Conservation (phyloP, 2,797 vertebrate species). For the Gymnopithys bicolor region DNA sequence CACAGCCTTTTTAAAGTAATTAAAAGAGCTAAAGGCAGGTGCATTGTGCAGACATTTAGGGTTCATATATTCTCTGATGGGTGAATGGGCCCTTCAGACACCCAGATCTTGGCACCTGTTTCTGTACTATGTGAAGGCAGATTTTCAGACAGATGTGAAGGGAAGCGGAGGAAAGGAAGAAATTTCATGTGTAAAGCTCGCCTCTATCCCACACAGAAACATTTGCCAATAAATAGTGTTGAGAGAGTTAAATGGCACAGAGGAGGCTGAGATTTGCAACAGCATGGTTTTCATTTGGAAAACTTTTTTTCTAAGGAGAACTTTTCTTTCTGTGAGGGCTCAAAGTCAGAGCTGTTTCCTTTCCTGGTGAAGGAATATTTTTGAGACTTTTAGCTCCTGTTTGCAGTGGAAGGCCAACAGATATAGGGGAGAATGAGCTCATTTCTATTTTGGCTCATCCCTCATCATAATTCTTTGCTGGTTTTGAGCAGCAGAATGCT, state of each 20-base stretch:
- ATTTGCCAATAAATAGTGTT: background rate
- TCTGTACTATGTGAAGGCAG: background rate
- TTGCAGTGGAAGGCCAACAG: background rate
- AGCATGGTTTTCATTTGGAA: background rate
- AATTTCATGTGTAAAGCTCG: background rate
- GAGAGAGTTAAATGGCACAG: background rate
- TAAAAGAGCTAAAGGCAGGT: background rate
- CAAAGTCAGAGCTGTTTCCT: background rate
- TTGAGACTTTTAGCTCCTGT: background rate
- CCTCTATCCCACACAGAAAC: background rate
- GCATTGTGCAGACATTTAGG: background rate
- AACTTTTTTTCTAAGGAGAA: slow-evolving; percentile 21
- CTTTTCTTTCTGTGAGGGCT: slow-evolving; percentile 25
- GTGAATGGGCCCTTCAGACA: slow-evolving; percentile 17
- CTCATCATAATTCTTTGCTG: background rate
- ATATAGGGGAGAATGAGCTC: background rate
- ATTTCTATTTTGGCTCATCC: slow-evolving; percentile 2
- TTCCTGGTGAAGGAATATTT: slow-evolving; percentile 8
- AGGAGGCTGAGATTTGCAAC: background rate
- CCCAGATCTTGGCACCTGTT: background rate
- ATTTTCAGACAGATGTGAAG: background rate
- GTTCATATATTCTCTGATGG: background rate
- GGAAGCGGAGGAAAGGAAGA: accelerated
- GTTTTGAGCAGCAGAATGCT: background rate
- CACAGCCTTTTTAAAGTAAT: background rate